Evolutionary conservation across 2,113 vertebrate genomes (phyloP).

Genomic region (Lipophrys pholis): DNA sequence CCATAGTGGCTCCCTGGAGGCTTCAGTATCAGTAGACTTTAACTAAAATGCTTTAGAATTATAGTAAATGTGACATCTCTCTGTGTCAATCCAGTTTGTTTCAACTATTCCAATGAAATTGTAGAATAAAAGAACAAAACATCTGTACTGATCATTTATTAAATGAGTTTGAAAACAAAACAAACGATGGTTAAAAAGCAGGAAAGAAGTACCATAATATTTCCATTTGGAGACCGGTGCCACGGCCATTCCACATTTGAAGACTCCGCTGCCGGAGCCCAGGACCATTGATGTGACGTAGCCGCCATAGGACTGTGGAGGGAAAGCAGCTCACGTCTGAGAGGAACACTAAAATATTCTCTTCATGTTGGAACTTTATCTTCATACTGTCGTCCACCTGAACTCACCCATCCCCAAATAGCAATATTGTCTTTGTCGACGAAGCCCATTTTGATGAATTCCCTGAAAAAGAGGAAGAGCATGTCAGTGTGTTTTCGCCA

Average conservation of each 20-base stretch:
- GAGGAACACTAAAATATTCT: neutral
- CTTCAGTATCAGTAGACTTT: no score
- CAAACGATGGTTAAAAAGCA: neutral
- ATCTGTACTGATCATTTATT: no score
- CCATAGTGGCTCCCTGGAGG: no score
- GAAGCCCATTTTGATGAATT: slow-evolving; percentile 90
- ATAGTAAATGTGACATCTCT: no score
- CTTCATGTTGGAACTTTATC: no score
- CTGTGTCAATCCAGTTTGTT: no score
- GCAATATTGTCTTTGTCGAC: slow-evolving; percentile 90
- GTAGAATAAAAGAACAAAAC: no score
- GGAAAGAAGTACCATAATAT: slow-evolving; percentile 91
- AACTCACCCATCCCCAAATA: slow-evolving; percentile 98
- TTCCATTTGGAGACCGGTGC: slow-evolving; percentile 95
- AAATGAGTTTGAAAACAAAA: neutral
- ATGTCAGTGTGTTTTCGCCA: neutral
- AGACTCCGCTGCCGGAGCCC: slow-evolving; percentile 91
- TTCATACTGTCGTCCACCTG: neutral
- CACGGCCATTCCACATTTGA: slow-evolving; percentile 97
- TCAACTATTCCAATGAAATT: no score
- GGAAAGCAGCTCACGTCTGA: slow-evolving; percentile 27
- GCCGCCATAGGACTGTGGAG: slow-evolving; percentile 94
- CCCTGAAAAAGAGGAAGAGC: slow-evolving; percentile 74
- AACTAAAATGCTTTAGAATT: no score
- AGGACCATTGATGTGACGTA: slow-evolving; percentile 97